Evolutionary conservation across 2,113 vertebrate genomes (phyloP).

Genomic region (Pavo muticus): DNA sequence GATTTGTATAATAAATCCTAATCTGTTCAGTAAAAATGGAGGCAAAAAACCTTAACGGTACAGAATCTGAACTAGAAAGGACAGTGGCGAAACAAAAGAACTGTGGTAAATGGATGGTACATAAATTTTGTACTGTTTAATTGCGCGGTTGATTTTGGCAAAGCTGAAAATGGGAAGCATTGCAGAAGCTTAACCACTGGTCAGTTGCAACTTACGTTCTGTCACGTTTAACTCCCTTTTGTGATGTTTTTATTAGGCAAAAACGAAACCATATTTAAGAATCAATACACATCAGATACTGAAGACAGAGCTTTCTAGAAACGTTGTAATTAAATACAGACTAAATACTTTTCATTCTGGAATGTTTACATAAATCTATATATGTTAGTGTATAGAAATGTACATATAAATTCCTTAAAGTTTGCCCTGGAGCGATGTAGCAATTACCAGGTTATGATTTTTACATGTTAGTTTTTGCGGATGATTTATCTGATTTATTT

Average conservation of each 20-base stretch:
- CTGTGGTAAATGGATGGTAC: neutral
- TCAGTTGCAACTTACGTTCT: neutral
- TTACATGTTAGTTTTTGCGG: slow-evolving; percentile 35
- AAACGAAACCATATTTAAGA: neutral
- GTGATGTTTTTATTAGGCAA: neutral
- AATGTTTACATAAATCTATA: slow-evolving; percentile 1
- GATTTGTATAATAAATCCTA: neutral
- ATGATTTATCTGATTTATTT: slow-evolving; percentile 50
- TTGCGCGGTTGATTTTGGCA: neutral
- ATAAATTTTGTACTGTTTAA: neutral
- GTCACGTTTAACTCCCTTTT: neutral
- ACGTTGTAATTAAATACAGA: slow-evolving; percentile 16
- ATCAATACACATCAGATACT: neutral
- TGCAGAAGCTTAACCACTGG: neutral
- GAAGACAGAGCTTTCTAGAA: slow-evolving; percentile 32
- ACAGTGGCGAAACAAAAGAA: neutral
- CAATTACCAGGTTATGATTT: slow-evolving; percentile 30
- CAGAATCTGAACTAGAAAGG: neutral
- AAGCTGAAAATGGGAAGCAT: neutral
- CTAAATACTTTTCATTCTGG: slow-evolving; percentile 21
- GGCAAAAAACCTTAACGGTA: neutral
- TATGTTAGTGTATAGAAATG: slow-evolving; percentile 38
- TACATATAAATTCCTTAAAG: slow-evolving; percentile 11
- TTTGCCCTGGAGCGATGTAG: slow-evolving; percentile 28
- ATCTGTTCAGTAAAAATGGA: neutral